Base-by-base conservation (phyloP, 2,113 vertebrate species). In the Perca fluviatilis region DNA sequence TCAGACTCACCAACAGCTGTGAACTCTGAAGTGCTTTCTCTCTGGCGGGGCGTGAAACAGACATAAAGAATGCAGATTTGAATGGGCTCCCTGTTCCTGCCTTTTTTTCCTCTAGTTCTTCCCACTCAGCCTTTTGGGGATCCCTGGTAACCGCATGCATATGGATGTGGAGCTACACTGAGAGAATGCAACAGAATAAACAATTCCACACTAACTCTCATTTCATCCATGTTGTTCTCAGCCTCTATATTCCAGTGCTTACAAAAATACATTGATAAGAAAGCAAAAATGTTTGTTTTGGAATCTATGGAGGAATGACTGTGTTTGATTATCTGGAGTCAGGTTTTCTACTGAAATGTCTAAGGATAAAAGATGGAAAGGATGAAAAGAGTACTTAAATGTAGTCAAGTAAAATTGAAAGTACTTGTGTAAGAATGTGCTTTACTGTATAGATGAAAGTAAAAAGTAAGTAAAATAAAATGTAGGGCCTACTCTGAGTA, bases 61-160 rank as follows among this genome's bases (percentile, higher is more conserved):
- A 80, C 27, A 71, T 69, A 67, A 89, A 84, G 80, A 92, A 88
- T 91, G 82, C 73, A 56, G 83, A 57, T 77, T 67, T 93, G 88
- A 93, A 92, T 91, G 83, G 79, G 72, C 63, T 84, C 87, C 84
- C 86, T 92, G 93, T 93, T 85, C 74, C 77, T 21, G 53, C 18
- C 47, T 86, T 62, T 69, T 80, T 73, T 81, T 67, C 53, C 49
- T 65, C 40, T 43, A 16, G 12, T 72, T 77, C 82, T 82, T 85
- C 77, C 84, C 62, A 70, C 71, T 64, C 74, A 71, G 69, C 62
- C 75, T 69, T 91, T 86, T 69, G 68, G 79, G 76, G 82, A 84
- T 75, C 83, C 82, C 49, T 83, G 77, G 86, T 74, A 93, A 90
- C 84, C 66, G 83, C 50, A 71, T 77, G 66, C 77, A 89, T 83